A percentile compares a stretch with the other conserved stretches of the same genome.
Evolutionary conservation across 2,888 invertebrate species (phyloP).

Genomic region (Nasonia oneida): DNA sequence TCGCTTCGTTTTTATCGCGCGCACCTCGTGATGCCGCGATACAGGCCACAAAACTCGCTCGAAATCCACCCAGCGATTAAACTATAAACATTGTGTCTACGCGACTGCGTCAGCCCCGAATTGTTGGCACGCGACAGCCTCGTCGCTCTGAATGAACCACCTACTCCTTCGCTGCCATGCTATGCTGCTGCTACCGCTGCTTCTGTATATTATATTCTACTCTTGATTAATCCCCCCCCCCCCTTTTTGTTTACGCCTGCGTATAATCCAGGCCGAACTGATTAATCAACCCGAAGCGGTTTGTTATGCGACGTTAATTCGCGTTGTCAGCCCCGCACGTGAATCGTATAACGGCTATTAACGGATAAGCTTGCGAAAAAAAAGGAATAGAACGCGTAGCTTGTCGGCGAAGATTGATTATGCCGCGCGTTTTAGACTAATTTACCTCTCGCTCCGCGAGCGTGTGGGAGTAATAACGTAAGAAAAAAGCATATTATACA

Average conservation of each 20-base stretch:
- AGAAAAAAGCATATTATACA: neutral
- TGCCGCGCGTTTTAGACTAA: neutral
- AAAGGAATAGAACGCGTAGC: neutral
- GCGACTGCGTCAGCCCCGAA: slow-evolving; percentile 14
- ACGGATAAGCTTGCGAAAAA: slow-evolving; percentile 1
- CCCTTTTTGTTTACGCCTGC: too few relatives aligned
- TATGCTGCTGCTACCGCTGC: too few relatives aligned
- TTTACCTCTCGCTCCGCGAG: neutral
- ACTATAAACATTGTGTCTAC: neutral
- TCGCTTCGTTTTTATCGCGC: too few relatives aligned
- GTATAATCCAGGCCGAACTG: neutral
- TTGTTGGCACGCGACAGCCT: slow-evolving; percentile 19
- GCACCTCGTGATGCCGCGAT: too few relatives aligned
- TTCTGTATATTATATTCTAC: neutral
- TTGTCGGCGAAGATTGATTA: slow-evolving; percentile 12
- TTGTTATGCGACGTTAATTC: slow-evolving; percentile 2
- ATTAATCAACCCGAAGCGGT: neutral
- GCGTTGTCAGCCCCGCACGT: neutral
- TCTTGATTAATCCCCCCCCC: neutral
- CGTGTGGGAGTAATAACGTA: neutral
- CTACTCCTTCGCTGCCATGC: neutral
- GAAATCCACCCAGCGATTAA: neutral
- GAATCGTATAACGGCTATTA: neutral
- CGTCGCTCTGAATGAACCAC: neutral
- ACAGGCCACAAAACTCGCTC: neutral